These are phyloP conservation scores for Sorex fumeus DNA, from an alignment of 2,113 vertebrate genomes.

Conservation along the genomic window DNA sequence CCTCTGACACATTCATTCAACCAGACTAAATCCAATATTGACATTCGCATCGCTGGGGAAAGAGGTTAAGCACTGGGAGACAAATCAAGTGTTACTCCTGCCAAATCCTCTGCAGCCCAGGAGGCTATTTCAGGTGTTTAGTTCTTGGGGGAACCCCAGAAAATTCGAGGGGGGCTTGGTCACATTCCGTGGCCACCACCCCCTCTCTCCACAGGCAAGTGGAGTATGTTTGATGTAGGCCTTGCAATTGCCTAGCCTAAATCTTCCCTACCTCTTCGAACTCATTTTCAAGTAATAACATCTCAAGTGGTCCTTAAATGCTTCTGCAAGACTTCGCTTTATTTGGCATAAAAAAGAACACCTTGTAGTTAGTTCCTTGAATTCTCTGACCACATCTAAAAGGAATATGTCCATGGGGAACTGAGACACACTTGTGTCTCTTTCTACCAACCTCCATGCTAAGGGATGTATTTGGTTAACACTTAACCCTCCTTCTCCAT, in stretches of 20 bases:
- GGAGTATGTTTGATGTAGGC: conserved; percentile 69
- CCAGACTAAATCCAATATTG: conserved; percentile 89
- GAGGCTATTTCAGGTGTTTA: conserved; percentile 18
- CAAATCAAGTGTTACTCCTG: conserved; percentile 81
- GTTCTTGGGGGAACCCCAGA: conserved; percentile 27
- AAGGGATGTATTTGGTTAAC: neutral
- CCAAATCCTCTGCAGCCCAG: conserved; percentile 62
- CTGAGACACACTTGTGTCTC: neutral
- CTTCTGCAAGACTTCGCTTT: conserved; percentile 35
- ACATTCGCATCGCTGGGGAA: conserved; percentile 86
- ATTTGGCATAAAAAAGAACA: conserved; percentile 30
- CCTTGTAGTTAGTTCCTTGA: neutral
- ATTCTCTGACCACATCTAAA: neutral
- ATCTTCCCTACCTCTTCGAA: conserved; percentile 47
- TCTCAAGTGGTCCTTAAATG: neutral
- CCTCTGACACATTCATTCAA: conserved; percentile 87
- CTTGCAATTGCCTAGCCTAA: conserved; percentile 56
- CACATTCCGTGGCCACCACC: conserved; percentile 68
- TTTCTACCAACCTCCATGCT: neutral
- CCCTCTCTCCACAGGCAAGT: conserved; percentile 52
- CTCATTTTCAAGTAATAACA: conserved; percentile 42
- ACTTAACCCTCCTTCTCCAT: neutral
- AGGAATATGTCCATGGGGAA: neutral
- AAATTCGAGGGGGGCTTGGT: conserved; percentile 59
- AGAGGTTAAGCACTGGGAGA: conserved; percentile 85